Evolutionary conservation across 2,797 vertebrate species (phyloP), one percentile per base, ranked within the genome.

Genomic region (Hydrocynus forskahlii): DNA sequence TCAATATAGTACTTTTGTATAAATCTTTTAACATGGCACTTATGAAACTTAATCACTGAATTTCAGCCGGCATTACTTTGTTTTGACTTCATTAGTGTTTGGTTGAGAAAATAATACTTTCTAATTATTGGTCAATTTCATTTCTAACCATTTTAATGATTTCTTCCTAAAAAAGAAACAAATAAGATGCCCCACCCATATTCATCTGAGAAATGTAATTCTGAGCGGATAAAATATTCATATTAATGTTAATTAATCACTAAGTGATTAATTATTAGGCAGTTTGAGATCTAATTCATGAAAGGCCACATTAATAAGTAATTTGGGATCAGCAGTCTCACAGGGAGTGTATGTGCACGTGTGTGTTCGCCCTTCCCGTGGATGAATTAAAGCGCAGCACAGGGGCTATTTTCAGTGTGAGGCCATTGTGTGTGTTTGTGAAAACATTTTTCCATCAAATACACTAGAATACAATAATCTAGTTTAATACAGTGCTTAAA

Each of bases 291-390:
- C n/a, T 72, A 55, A 67, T 75, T 81, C 29, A 76, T 81, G 43
- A 82, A 82, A 80, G 70, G 70, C 13, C 63, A 68, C 48, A 80
- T 82, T 80, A 72, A 82, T 82, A 70, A 82, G 69, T 80, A 70
- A 80, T 50, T 45, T n/a, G 54, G 6, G 55, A 62, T 74, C 68
- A 64, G 55, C 66, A 73, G 14, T 14, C 50, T 2, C 16, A 78
- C 43, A 1, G 48, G 63, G 76, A 29, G 52, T 80, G 64, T 54
- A 80, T 85, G 63, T n/a, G n/a, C n/a, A n/a, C 57, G 73, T 63
- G 60, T 66, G 66, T 50, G 54, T 60, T 45, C 3, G 57, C 9
- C 68, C 71, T 77, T 78, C 50, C 62, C 75, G 59, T 66, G 12
- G 5, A 45, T 40, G 69, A 7, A 2, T 43, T 10, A 16, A 54